phyloP scores from a whole-genome alignment of 2,888 invertebrate species.

The Drosophila diplacantha region DNA sequence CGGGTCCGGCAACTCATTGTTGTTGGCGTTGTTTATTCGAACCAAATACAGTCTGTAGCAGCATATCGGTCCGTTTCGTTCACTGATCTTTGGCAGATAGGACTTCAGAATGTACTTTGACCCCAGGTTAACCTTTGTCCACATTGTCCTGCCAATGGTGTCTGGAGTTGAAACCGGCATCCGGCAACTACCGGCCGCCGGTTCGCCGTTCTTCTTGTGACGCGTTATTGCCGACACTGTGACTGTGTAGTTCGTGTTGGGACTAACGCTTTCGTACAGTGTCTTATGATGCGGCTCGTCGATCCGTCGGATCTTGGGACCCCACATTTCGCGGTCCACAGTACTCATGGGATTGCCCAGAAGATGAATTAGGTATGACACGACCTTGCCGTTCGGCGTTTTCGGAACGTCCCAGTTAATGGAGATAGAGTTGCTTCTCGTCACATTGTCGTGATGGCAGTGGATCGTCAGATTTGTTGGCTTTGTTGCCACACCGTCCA shows the following conservation, averaged over 20 bases:
- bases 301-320: slow-evolving; percentile 81
- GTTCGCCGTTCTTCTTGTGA: slow-evolving; percentile 85
- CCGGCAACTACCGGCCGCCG: slow-evolving; percentile 81
- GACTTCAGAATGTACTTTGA: slow-evolving; percentile 86
- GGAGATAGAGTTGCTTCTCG: slow-evolving; percentile 80
- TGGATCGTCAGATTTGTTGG: slow-evolving; percentile 83
- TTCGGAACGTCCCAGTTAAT: slow-evolving; percentile 86
- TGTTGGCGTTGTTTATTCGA: slow-evolving; percentile 80
- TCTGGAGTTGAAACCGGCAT: slow-evolving; percentile 87
- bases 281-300: slow-evolving; percentile 79
- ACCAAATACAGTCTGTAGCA: slow-evolving; percentile 91
- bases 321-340: slow-evolving; percentile 80
- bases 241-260: slow-evolving; percentile 91
- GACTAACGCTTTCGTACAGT: slow-evolving; percentile 83
- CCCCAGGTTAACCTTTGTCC: slow-evolving; percentile 81
- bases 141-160: slow-evolving; percentile 78
- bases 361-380: slow-evolving; percentile 84
- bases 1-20: slow-evolving; percentile 84
- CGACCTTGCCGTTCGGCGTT: slow-evolving; percentile 87
- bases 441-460: slow-evolving; percentile 82
- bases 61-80: slow-evolving; percentile 92
- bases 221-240: slow-evolving; percentile 87
- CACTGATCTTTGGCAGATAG: slow-evolving; percentile 86
- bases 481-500: slow-evolving; percentile 88
- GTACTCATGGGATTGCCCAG: slow-evolving; percentile 80